These are phyloP conservation scores for Pheosia gnoma DNA, from an alignment of 2,888 invertebrate genomes.

Conservation along the genomic window DNA sequence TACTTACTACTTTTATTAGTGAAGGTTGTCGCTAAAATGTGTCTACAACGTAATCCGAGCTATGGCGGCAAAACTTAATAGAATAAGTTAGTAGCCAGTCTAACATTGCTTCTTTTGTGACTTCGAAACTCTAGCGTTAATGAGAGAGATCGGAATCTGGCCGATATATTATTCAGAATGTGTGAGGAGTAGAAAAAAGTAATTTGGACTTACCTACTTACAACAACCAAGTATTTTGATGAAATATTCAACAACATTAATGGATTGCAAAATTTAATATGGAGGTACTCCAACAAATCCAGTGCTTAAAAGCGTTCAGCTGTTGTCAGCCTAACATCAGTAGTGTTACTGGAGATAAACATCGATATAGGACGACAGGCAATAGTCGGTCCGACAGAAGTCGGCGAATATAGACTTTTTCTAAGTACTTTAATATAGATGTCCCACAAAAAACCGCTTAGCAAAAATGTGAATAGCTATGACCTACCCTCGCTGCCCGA, in stretches of 20 bases:
- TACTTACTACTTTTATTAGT: not conserved
- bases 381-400: too few relatives aligned
- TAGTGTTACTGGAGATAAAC: not conserved
- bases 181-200: not conserved
- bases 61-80: constrained; percentile 3
- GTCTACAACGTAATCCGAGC: not conserved
- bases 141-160: not conserved
- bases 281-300: not conserved
- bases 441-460: too few relatives aligned
- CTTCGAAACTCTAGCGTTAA: not conserved
- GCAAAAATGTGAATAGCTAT: too few relatives aligned
- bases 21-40: not conserved
- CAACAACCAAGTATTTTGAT: not conserved
- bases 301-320: not conserved
- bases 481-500: too few relatives aligned
- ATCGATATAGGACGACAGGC: not conserved
- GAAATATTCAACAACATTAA: constrained; percentile 17
- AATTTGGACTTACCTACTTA: too few relatives aligned
- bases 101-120: constrained; percentile 1
- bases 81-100: constrained; percentile 7
- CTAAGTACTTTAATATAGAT: too few relatives aligned
- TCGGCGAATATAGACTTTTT: too few relatives aligned
- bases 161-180: constrained; percentile 1
- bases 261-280: constrained; percentile 8
- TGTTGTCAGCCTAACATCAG: not conserved